Conservation (phyloP, 2,113 vertebrate species). For the Colossoma macropomum region DNA sequence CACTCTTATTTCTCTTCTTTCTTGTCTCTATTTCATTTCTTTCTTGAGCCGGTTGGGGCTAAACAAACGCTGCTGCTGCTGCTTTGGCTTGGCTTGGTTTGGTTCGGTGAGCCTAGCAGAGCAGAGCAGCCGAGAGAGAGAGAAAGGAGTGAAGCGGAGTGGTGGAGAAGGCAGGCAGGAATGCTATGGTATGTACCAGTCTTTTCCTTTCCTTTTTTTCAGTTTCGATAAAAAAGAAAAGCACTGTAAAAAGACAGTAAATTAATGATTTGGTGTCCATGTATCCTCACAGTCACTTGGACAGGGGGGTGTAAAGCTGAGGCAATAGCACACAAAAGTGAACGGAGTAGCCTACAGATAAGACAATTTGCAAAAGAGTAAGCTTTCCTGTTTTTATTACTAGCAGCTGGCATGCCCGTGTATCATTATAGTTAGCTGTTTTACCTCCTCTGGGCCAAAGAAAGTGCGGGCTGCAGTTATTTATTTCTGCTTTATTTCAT, state of each 20-base stretch:
- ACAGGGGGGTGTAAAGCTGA: no score
- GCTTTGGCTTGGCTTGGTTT: not conserved
- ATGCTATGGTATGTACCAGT: conserved; percentile 77
- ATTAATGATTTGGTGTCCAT: not conserved
- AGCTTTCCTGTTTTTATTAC: not conserved
- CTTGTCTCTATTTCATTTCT: conserved; percentile 58
- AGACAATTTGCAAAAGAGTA: not conserved
- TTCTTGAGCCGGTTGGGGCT: conserved; percentile 64
- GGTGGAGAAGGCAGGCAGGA: conserved; percentile 58
- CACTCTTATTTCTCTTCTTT: conserved; percentile 52
- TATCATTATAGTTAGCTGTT: not conserved
- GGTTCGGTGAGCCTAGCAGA: conserved; percentile 58
- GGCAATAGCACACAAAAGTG: not conserved
- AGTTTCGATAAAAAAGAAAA: not conserved
- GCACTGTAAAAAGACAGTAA: not conserved
- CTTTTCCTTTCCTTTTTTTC: conserved; percentile 38
- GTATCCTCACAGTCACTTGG: not conserved
- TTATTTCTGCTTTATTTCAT: not conserved
- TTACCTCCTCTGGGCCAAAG: conserved; percentile 5
- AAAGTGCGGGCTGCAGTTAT: not conserved
- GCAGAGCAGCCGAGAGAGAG: conserved; percentile 45
- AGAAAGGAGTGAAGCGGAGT: conserved; percentile 65
- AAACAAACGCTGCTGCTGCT: not conserved
- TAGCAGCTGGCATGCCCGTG: not conserved
- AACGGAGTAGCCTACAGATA: not conserved